A percentile compares a stretch with the other conserved stretches of the same genome.
phyloP scores from a whole-genome alignment of 2,888 invertebrate genomes.

The Microplitis deprimator region DNA sequence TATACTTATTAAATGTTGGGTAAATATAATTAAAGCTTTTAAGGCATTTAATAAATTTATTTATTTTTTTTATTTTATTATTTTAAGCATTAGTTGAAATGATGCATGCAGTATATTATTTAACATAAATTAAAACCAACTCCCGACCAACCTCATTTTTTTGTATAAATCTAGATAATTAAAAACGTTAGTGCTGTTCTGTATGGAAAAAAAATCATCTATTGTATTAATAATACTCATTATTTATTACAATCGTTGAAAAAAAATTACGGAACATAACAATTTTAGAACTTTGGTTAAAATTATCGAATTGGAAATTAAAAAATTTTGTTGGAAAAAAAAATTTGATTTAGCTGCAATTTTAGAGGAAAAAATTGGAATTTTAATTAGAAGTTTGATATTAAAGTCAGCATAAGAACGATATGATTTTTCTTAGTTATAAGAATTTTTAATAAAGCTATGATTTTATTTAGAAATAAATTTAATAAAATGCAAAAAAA shows the following conservation, averaged over 20 bases:
- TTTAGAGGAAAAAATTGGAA: too few relatives aligned
- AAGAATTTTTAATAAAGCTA: too few relatives aligned
- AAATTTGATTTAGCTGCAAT: too few relatives aligned
- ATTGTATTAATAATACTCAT: neutral
- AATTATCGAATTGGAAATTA: too few relatives aligned
- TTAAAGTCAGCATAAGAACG: too few relatives aligned
- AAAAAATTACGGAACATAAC: too few relatives aligned
- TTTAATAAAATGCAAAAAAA: too few relatives aligned
- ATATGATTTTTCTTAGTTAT: too few relatives aligned
- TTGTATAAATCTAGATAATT: neutral
- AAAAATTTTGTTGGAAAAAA: too few relatives aligned
- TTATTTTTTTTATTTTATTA: neutral
- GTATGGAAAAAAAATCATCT: neutral
- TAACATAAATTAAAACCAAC: constrained; percentile 29
- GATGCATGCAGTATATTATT: neutral
- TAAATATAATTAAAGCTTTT: constrained; percentile 3
- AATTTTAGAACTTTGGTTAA: too few relatives aligned
- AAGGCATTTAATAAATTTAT: neutral
- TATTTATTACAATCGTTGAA: neutral
- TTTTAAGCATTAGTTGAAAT: neutral
- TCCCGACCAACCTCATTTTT: constrained; percentile 23
- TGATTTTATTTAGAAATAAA: too few relatives aligned
- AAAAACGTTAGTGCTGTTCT: neutral
- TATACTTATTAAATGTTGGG: neutral
- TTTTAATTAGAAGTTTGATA: too few relatives aligned